Evolutionary conservation across 2,113 vertebrate species (phyloP), one percentile per base, ranked within the genome.

Genomic region (Heterotis niloticus): DNA sequence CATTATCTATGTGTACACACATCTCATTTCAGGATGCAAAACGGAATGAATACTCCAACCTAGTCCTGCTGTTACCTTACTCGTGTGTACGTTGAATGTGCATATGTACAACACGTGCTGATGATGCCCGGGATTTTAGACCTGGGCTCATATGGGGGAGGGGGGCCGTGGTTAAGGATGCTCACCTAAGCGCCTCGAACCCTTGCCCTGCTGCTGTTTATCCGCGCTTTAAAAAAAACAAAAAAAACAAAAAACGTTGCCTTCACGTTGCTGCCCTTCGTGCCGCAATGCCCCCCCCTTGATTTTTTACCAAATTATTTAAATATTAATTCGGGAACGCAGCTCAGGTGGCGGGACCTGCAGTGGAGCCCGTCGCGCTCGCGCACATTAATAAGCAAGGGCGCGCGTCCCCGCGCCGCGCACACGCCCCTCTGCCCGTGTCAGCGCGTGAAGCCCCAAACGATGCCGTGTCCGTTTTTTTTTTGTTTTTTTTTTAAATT

Each of bases 371-470:
- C 59, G 23, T 56, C 17, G 51, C 76, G 51, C 54, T 29, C 59
- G 24, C 60, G 12, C 69, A 34, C 52, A 75, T 29, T 75, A 66
- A 74, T 67, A 28, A 75, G 60, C 70, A 56, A 14, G 51, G 54
- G 24, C 59, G 69, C 64, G 18, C 59, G 13, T 62, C 59, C 23
- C 69, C 68, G 59, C 76, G 26, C 68, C 70, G 60, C 62, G 76
- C 60, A 73, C 68, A 79, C 57, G 75, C 77, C 74, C 84, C 80
- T 84, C 82, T n/a, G 60, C 78, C 28, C 52, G 11, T 44, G 3
- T 44, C 34, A 44, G 34, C 34, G 34, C 34, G 3, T 44, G 34
- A 17, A 17, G 11, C 13, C 3, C 29, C 70, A 54, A 13, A 56
- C 51, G 5, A 12, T 28, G 71, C 20, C 54, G 23, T 56, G 64